phyloP scores from a whole-genome alignment of 2,113 vertebrate species.

The Ramphastos sulfuratus region DNA sequence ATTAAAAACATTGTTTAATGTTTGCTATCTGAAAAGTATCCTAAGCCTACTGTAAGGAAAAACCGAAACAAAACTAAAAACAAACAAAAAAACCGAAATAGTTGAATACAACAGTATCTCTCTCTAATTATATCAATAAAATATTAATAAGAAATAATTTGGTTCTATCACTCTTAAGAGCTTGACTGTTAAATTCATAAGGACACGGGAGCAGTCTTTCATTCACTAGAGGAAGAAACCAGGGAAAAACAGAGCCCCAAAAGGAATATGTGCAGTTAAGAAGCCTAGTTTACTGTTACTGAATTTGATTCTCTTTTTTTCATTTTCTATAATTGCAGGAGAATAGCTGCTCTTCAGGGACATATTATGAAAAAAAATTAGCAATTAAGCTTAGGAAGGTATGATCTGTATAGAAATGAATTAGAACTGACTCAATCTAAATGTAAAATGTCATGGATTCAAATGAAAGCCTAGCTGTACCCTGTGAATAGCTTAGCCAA shows the following conservation, averaged over 20 bases:
- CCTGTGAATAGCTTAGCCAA: neutral
- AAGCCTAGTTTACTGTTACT: neutral
- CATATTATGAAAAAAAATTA: conserved; percentile 39
- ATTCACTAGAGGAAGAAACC: neutral
- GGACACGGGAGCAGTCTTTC: neutral
- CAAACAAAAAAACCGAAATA: neutral
- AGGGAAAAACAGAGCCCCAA: neutral
- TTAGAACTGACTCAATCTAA: conserved; percentile 33
- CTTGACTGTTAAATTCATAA: neutral
- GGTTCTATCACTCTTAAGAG: neutral
- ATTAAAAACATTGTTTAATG: neutral
- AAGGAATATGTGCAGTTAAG: neutral
- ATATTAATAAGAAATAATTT: neutral
- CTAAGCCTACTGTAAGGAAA: neutral
- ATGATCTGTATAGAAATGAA: conserved; percentile 47
- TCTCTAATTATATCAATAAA: neutral
- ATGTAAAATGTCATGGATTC: neutral
- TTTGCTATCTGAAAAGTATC: neutral
- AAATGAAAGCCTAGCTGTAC: conserved; percentile 18
- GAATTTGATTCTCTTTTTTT: conserved; percentile 19
- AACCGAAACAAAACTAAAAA: neutral
- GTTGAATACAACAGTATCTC: neutral
- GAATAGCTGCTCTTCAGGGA: conserved; percentile 28
- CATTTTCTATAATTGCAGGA: conserved; percentile 29
- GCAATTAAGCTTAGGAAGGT: conserved; percentile 51